Percentiles rank a stretch among this genome's conserved stretches.
Conservation (phyloP, 2,113 vertebrate genomes). For the human (Homo sapiens) region DNA sequence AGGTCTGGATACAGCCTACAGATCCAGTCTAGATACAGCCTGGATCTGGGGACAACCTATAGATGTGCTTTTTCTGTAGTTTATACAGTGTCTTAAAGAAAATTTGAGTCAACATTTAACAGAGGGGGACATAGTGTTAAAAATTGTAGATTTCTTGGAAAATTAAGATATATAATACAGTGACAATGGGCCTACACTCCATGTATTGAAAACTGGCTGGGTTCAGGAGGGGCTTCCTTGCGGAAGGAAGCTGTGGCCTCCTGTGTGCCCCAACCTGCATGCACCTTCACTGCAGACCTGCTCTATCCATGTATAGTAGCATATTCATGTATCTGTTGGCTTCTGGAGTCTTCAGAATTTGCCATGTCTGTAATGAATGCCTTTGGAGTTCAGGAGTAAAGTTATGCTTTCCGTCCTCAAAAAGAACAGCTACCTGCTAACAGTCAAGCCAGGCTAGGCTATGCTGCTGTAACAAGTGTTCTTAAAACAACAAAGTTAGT, state of each 20-base stretch:
- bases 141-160: neutral
- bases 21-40: too few relatives aligned
- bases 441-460: neutral
- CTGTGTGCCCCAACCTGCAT: neutral
- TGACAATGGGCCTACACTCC: neutral
- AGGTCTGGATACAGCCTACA: neutral
- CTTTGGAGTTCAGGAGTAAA: neutral
- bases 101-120: neutral
- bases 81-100: neutral
- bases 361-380: neutral
- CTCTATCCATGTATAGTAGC: neutral
- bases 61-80: neutral
- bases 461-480: neutral
- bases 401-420: neutral
- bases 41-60: too few relatives aligned
- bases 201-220: neutral
- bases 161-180: neutral
- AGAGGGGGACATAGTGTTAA: neutral
- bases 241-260: neutral
- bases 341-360: neutral
- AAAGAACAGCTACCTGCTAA: neutral
- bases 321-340: neutral
- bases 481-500: neutral
- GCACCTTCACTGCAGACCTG: neutral
- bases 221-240: neutral